Percentiles rank a stretch among this genome's conserved stretches.
Conservation (phyloP, 1,140 invertebrate genomes). For the Drosophila oshimai region DNA sequence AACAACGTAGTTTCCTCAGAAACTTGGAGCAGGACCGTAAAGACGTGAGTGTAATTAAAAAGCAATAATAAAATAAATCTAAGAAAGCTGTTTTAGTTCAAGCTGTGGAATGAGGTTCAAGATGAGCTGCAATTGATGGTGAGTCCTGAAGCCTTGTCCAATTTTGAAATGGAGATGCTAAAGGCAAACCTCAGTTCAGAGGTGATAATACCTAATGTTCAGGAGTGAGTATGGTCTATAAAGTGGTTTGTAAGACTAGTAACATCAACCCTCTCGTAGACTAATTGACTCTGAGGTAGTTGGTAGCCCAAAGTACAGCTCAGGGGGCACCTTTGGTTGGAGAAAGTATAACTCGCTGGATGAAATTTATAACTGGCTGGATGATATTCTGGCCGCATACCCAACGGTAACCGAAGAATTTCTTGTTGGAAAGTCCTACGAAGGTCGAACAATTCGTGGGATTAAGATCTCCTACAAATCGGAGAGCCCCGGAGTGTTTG, state of each 20-base stretch:
- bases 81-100: constrained; percentile 33
- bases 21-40: constrained; percentile 16
- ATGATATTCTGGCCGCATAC: constrained; percentile 72
- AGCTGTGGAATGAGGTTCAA: constrained; percentile 45
- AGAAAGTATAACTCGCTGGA: constrained; percentile 79
- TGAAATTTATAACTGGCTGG: constrained; percentile 83
- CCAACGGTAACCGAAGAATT: constrained; percentile 44
- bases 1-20: constrained; percentile 31
- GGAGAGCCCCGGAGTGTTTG: constrained; percentile 84
- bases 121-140: constrained; percentile 59
- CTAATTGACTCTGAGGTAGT: constrained; percentile 28
- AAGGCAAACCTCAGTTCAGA: constrained; percentile 19
- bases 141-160: constrained; percentile 9
- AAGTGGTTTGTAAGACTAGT: too few relatives aligned
- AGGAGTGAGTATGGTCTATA: constrained; percentile 42
- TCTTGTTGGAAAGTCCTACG: constrained; percentile 83
- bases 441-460: constrained; percentile 85
- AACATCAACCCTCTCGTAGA: neutral
- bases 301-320: neutral
- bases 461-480: constrained; percentile 85
- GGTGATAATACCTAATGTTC: constrained; percentile 56
- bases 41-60: constrained; percentile 15
- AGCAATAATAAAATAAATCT: neutral
- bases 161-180: constrained; percentile 16
- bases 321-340: constrained; percentile 73